Percentiles rank a stretch among this genome's conserved stretches.
phyloP scores from a whole-genome alignment of 1,140 invertebrate genomes.

The Heliconius himera region DNA sequence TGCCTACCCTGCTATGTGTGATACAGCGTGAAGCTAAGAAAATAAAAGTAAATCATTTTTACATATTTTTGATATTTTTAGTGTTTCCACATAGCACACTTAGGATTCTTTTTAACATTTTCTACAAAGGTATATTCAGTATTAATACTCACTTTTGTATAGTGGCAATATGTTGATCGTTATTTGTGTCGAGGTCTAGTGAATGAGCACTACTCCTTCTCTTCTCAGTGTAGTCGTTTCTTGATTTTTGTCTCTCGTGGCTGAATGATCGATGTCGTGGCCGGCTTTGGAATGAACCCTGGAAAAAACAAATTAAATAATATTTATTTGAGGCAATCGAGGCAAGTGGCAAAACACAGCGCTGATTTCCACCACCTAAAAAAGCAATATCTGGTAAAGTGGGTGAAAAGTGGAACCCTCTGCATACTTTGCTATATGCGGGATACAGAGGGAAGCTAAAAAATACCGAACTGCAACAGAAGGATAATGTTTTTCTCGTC shows the following conservation, averaged over 20 bases:
- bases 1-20: too few relatives aligned
- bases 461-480: too few relatives aligned
- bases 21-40: too few relatives aligned
- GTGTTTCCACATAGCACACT: neutral
- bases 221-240: constrained; percentile 22
- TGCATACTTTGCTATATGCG: too few relatives aligned
- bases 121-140: neutral
- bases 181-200: constrained; percentile 39
- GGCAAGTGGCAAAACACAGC: too few relatives aligned
- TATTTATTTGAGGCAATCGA: too few relatives aligned
- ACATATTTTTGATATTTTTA: neutral
- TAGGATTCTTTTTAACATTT: neutral
- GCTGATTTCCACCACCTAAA: too few relatives aligned
- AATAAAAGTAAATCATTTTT: too few relatives aligned
- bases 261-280: constrained; percentile 63
- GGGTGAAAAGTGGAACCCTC: too few relatives aligned
- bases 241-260: constrained; percentile 49
- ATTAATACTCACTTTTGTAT: constrained; percentile 55
- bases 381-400: too few relatives aligned
- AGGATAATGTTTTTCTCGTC: too few relatives aligned
- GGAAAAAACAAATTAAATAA: constrained; percentile 8
- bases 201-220: constrained; percentile 56
- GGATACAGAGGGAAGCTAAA: too few relatives aligned
- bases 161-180: constrained; percentile 52
- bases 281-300: constrained; percentile 53